Conservation (phyloP, 2,888 invertebrate species). For the Agrochola lychnidis region DNA sequence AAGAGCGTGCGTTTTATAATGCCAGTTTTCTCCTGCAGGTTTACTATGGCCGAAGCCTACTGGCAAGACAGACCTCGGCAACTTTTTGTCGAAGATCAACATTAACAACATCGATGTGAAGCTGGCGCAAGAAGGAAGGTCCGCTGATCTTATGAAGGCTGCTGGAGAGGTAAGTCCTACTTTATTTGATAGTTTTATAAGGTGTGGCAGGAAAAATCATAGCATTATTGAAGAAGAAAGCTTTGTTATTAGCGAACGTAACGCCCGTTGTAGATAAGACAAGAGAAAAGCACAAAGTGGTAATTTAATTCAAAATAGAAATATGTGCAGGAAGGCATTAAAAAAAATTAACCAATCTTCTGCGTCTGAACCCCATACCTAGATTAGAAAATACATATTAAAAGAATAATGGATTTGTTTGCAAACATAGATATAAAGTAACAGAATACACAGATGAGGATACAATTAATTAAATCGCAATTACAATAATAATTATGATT, state of each 20-base stretch:
- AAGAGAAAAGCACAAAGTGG: background rate
- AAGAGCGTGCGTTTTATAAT: constrained; percentile 9
- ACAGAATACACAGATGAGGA: background rate
- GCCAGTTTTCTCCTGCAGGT: constrained; percentile 72
- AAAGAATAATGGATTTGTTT: background rate
- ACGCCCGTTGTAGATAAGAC: background rate
- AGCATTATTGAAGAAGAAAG: background rate
- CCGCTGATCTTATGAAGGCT: constrained; percentile 75
- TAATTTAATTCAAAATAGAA: too few species aligned
- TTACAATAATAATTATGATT: background rate
- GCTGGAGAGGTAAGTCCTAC: constrained; percentile 77
- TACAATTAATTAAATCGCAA: background rate
- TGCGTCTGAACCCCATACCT: too few species aligned
- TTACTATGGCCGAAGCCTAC: constrained; percentile 93
- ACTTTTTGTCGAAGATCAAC: constrained; percentile 87
- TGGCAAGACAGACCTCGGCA: constrained; percentile 89
- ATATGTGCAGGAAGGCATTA: too few species aligned
- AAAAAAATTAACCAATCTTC: too few species aligned
- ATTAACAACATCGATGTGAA: constrained; percentile 88
- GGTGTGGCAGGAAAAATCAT: background rate
- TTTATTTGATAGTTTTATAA: background rate
- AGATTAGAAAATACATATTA: too few species aligned
- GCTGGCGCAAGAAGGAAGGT: constrained; percentile 76
- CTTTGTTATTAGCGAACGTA: background rate
- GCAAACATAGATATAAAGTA: background rate